Percentiles rank a stretch among this genome's conserved stretches.
Evolutionary conservation across 1,140 invertebrate genomes (phyloP).

Genomic region (Ditylenchus dipsaci): DNA sequence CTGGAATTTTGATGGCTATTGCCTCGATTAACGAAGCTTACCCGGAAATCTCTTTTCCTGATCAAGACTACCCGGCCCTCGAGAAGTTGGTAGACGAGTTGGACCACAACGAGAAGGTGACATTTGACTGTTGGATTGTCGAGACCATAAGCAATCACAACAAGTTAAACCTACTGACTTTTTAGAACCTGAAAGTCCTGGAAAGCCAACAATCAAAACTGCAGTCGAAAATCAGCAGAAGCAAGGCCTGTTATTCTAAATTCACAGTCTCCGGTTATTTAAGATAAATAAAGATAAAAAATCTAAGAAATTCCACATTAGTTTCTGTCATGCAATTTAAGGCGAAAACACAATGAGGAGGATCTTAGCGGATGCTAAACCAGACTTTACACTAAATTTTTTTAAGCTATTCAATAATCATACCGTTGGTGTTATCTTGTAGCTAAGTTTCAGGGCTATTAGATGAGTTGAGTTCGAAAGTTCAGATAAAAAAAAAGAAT

Average conservation of each 20-base stretch:
- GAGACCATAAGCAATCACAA: background rate
- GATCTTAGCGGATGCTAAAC: too few species aligned
- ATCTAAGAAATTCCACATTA: too few species aligned
- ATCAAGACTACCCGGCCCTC: background rate
- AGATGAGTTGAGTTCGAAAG: too few species aligned
- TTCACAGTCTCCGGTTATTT: too few species aligned
- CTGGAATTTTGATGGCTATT: background rate
- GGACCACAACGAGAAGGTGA: background rate
- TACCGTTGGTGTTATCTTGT: too few species aligned
- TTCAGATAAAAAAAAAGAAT: too few species aligned
- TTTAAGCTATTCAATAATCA: too few species aligned
- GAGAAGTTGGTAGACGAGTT: background rate
- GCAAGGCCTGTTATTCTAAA: background rate
- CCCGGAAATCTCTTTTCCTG: background rate
- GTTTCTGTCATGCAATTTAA: too few species aligned
- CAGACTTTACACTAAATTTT: too few species aligned
- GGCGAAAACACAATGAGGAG: too few species aligned
- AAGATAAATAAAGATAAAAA: too few species aligned
- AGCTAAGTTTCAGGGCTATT: too few species aligned
- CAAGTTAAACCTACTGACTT: background rate
- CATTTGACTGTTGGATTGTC: background rate
- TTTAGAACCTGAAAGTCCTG: background rate
- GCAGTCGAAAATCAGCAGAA: background rate
- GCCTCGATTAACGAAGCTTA: background rate
- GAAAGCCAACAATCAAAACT: background rate